These are phyloP conservation scores for Manis javanica DNA, from an alignment of 2,797 vertebrate genomes.

Conservation along the genomic window DNA sequence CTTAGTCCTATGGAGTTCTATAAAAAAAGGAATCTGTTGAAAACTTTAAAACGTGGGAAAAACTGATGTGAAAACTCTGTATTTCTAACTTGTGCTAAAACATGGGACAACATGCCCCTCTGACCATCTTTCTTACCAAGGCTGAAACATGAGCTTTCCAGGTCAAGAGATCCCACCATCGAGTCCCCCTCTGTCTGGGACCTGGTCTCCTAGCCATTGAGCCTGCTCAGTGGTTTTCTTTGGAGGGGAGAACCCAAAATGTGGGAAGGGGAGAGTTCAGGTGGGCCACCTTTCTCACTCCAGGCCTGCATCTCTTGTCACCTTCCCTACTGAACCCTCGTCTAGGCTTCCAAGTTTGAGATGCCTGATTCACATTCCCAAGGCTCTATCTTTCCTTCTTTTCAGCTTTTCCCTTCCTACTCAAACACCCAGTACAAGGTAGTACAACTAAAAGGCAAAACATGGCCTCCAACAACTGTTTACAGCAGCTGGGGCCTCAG, in stretches of 20 bases:
- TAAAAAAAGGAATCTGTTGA: neutral
- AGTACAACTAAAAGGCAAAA: neutral
- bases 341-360: neutral
- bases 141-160: neutral
- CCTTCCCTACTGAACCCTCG: neutral
- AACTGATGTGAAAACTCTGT: neutral
- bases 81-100: neutral
- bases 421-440: neutral
- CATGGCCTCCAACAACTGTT: neutral
- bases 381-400: neutral
- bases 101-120: neutral
- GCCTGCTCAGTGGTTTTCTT: neutral
- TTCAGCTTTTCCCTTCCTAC: neutral
- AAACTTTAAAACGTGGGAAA: neutral
- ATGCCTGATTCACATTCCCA: accelerated
- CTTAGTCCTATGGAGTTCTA: neutral
- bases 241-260: neutral
- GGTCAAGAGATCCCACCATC: neutral
- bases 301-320: neutral
- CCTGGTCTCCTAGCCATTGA: neutral
- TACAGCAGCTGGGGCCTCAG: neutral
- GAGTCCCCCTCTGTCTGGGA: neutral
- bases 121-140: neutral
- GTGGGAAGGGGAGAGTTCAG: neutral
- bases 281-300: neutral